Evolutionary conservation across 2,888 invertebrate genomes (phyloP), one percentile per base, ranked within the genome.

Genomic region (Caradrina clavipalpis): DNA sequence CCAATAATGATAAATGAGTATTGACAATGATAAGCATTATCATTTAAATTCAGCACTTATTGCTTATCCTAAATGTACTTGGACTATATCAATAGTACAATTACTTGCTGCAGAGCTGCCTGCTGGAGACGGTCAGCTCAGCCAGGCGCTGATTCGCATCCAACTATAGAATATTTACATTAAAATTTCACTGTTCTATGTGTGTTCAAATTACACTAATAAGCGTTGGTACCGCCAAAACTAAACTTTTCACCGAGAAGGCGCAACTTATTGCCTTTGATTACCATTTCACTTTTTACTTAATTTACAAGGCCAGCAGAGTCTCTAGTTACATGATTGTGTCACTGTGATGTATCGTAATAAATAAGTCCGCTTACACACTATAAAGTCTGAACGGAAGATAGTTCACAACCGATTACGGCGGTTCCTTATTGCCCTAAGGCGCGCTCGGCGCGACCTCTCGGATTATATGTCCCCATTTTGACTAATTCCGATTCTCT

Each of bases 381-480:
- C 94, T 94, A 95, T 87, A 91, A 87, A 91, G 93, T 95, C 93
- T 92, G 91, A 93, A 94, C 93, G 93, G 93, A 94, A 91, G 87
- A 91, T 86, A 89, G 93, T 93, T 96, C 95, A 96, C 95, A 95
- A 96, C 95, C 95, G 95, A 91, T 93, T 92, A 83, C 92, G 94
- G 91, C 95, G 95, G 94, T 94, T 94, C 84, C 94, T 94, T 90
- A 95, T 82, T 89, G 95, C 95, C 93, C 92, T 92, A 86, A 95
- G 95, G 91, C 95, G 95, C 95, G 94, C 95, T 62, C 95, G 93
- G 95, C 95, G 95, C 95, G 81, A 88, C 89, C 91, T 94, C 82
- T 91, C 92, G 94, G 94, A 95, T 96, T 96, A 96, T 91, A 96
- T 95, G 78, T 96, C 96, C 26, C 96, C 96, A 86, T 96, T 96